Conservation (phyloP, 2,113 vertebrate genomes). For the Lipotes vexillifer region DNA sequence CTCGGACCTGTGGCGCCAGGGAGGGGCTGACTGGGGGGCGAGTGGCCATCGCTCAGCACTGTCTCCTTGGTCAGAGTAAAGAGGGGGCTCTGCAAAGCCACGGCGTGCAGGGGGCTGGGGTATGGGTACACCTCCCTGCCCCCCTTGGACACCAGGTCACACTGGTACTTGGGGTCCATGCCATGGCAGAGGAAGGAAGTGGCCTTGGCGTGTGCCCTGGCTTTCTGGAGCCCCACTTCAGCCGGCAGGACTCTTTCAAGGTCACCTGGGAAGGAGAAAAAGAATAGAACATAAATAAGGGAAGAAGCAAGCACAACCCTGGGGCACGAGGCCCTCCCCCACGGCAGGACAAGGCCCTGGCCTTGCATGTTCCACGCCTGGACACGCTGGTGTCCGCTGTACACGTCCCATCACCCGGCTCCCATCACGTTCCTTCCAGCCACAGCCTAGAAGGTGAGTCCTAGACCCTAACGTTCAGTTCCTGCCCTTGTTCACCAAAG, state of each 20-base stretch:
- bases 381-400: neutral
- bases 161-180: slow-evolving; percentile 86
- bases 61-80: slow-evolving; percentile 80
- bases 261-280: slow-evolving; percentile 83
- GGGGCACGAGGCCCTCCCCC: neutral
- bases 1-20: neutral
- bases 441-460: neutral
- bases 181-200: slow-evolving; percentile 45
- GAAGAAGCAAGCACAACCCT: fast-evolving
- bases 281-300: neutral
- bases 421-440: fast-evolving
- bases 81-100: slow-evolving; percentile 94
- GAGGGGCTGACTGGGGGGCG: neutral
- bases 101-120: slow-evolving; percentile 94
- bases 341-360: neutral
- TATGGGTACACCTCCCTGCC: slow-evolving; percentile 91
- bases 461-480: fast-evolving
- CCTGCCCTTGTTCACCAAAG: fast-evolving
- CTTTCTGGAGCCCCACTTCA: slow-evolving; percentile 74
- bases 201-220: slow-evolving; percentile 66
- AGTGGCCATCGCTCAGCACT: neutral
- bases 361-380: neutral
- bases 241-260: slow-evolving; percentile 83
- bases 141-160: slow-evolving; percentile 86
- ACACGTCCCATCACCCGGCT: fast-evolving